A percentile compares a stretch with the other conserved stretches of the same genome.
These are phyloP conservation scores for Hypomecis punctinalis DNA, from an alignment of 2,888 invertebrate genomes.

Conservation along the genomic window DNA sequence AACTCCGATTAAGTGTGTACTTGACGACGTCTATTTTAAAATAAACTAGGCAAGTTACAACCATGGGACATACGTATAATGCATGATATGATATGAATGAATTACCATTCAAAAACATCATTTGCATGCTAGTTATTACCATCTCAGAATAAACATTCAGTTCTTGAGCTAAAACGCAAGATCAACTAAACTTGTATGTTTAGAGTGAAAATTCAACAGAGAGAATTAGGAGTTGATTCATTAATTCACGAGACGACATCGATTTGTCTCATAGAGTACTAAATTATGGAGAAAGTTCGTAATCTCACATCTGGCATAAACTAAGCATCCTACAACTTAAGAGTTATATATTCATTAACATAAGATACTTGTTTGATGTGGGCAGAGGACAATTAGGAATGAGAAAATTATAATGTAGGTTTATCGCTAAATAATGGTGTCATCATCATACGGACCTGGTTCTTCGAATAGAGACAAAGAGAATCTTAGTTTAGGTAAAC, in stretches of 20 bases:
- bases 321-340: constrained; percentile 40
- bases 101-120: constrained; percentile 7
- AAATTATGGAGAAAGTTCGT: constrained; percentile 60
- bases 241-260: constrained; percentile 29
- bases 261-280: constrained; percentile 40
- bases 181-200: constrained; percentile 1
- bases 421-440: constrained; percentile 4
- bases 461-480: background rate
- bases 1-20: constrained; percentile 27
- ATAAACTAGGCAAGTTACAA: constrained; percentile 22
- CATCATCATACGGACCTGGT: constrained; percentile 2
- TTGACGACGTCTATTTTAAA: constrained; percentile 24
- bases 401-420: constrained; percentile 20
- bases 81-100: constrained; percentile 9
- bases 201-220: constrained; percentile 7
- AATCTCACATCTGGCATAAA: constrained; percentile 51
- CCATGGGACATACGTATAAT: constrained; percentile 12
- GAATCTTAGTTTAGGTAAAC: no score
- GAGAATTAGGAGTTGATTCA: constrained; percentile 17
- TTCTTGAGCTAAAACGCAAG: background rate
- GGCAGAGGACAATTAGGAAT: constrained; percentile 46
- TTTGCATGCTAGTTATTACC: constrained; percentile 9
- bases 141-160: background rate
- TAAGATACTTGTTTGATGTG: constrained; percentile 59
- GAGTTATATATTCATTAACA: constrained; percentile 59